Base-by-base conservation (phyloP, 2,888 invertebrate species). In the Dioctria rufipes region DNA sequence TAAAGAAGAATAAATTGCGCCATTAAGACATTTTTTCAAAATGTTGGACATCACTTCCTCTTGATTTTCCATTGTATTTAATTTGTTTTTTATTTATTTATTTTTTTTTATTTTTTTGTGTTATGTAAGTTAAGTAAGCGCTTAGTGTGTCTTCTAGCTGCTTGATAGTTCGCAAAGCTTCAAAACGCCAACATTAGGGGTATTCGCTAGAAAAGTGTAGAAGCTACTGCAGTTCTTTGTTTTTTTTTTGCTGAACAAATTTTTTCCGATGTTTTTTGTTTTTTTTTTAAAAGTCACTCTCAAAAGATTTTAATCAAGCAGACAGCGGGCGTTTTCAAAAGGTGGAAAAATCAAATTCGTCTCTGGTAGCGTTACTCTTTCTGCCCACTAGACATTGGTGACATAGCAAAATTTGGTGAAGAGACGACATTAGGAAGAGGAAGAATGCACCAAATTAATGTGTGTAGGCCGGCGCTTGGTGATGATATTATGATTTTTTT, bases 1-100 rank as follows among this genome's bases (percentile, higher is more conserved):
- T 69, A 69, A 69, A 69, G 69, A 51, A 69, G 69, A 69, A 69
- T 69, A 69, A 69, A 69, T 69, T 51, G 69, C 69, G 69, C 69
- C 69, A 69, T 69, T 69, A 69, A 51, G 69, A 51, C 2, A 69
- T 8, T 69, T 69, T 69, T 69, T 51, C 11, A 51, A 69, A 46
- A 69, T 51, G 51, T 25, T 46, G 67, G 51, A 69, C 39, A 69
- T 69, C 51, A 69, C 69, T 69, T 69, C 69, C 69, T 49, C 51
- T 39, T 69, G 51, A 51, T 25, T 60, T 25, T 46, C 25, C 67
- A 67, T 67, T 67, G 67, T 67, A 11, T 25, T 25, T 25, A 25
- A 25, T 25, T 25, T 25, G 2, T 25, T 25, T 25, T 25, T n/a
- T n/a, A n/a, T n/a, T n/a, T n/a, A n/a, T n/a, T n/a, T n/a, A n/a